phyloP scores from a whole-genome alignment of 1,140 invertebrate species.

The Polypedilum vanderplanki region DNA sequence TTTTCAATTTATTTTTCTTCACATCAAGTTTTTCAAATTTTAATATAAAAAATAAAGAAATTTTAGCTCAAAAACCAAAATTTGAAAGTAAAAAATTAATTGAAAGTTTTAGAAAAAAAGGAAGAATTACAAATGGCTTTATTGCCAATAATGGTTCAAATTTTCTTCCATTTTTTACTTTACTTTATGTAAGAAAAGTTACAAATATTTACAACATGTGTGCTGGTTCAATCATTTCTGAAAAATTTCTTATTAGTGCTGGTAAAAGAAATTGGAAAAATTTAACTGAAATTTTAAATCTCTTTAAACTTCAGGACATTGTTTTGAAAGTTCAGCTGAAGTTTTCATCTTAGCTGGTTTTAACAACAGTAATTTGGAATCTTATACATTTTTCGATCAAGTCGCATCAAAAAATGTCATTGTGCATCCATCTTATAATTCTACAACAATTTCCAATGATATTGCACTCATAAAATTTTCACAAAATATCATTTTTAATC shows the following conservation, averaged over 20 bases:
- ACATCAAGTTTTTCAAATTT: neutral
- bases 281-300: neutral
- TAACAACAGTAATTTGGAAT: neutral
- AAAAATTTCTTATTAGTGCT: neutral
- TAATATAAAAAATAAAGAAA: neutral
- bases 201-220: neutral
- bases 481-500: neutral
- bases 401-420: neutral
- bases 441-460: conserved; percentile 1
- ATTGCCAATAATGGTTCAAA: neutral
- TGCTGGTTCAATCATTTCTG: neutral
- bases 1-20: too few relatives aligned
- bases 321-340: neutral
- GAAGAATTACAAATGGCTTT: neutral
- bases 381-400: neutral
- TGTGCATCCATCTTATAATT: neutral
- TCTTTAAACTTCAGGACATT: neutral
- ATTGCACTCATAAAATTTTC: neutral
- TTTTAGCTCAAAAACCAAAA: neutral
- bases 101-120: neutral
- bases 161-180: neutral
- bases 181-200: neutral
- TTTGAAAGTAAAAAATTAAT: neutral
- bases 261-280: too few relatives aligned
- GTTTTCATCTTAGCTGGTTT: neutral